Conservation (phyloP, 2,113 vertebrate species). For the Dryoscopus gambensis region DNA sequence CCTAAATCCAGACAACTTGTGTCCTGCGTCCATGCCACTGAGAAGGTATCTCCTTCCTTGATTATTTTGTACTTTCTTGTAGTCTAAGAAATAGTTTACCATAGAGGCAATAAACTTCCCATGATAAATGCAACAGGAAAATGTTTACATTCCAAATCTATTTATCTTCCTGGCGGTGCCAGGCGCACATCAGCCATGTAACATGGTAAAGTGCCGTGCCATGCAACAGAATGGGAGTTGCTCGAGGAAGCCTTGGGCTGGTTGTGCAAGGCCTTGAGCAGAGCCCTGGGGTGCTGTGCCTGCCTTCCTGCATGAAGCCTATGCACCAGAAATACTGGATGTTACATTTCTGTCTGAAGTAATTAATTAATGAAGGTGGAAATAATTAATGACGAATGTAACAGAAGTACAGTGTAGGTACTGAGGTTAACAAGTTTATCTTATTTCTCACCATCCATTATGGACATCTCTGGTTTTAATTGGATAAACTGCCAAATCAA, state of each 20-base stretch:
- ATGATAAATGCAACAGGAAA: background rate
- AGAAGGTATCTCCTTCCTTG: background rate
- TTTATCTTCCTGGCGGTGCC: background rate
- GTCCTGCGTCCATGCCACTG: background rate
- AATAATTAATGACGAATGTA: conserved; percentile 79
- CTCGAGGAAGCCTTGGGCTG: background rate
- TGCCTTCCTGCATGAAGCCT: conserved; percentile 14
- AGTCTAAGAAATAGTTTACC: background rate
- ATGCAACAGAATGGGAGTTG: background rate
- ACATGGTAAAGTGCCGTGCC: background rate
- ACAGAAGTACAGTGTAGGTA: conserved; percentile 64
- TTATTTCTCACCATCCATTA: conserved; percentile 42
- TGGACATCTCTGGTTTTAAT: conserved; percentile 30
- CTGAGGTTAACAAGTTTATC: conserved; percentile 65
- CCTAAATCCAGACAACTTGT: background rate
- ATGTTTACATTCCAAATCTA: background rate
- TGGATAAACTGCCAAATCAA: conserved; percentile 42
- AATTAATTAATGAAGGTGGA: conserved; percentile 75
- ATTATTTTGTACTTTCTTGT: background rate
- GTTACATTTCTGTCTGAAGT: conserved; percentile 65
- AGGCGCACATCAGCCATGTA: background rate
- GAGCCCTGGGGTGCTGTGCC: background rate
- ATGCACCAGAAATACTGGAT: conserved; percentile 19
- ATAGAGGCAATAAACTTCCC: background rate
- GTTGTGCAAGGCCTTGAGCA: background rate